Conservation (phyloP, 2,113 vertebrate genomes). For the Meles meles region DNA sequence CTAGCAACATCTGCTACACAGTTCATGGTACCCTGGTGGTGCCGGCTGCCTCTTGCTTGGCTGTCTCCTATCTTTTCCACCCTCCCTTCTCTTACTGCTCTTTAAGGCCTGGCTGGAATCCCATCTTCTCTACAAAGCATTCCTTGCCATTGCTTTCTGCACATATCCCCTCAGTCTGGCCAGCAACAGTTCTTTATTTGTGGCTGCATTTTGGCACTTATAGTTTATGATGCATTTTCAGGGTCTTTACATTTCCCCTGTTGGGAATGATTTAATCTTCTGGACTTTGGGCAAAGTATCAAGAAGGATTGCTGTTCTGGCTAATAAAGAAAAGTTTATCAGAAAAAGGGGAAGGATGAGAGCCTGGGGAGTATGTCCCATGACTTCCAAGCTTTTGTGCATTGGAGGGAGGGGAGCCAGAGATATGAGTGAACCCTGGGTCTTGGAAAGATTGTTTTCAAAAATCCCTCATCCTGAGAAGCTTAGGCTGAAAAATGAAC, state of each 20-base stretch:
- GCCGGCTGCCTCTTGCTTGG: neutral
- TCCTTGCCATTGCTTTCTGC: neutral
- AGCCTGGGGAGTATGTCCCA: neutral
- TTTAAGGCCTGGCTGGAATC: neutral
- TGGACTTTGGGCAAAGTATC: neutral
- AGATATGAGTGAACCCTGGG: neutral
- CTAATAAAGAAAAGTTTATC: neutral
- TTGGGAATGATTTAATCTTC: constrained; percentile 37
- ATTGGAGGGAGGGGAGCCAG: neutral
- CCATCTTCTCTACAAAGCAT: neutral
- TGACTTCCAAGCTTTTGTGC: neutral
- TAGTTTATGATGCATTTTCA: constrained; percentile 32
- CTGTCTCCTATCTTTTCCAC: no score
- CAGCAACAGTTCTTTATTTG: neutral
- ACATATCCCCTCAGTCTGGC: neutral
- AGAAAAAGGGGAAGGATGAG: neutral
- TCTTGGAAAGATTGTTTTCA: constrained; percentile 6
- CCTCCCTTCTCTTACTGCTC: neutral
- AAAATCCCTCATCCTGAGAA: neutral
- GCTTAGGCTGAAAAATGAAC: neutral
- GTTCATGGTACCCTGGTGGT: neutral
- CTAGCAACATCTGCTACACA: neutral
- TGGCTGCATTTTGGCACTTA: neutral
- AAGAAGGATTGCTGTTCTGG: neutral
- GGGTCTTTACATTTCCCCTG: constrained; percentile 12